These are phyloP conservation scores for Mythimna loreyi DNA, from an alignment of 2,888 invertebrate species.

Conservation along the genomic window DNA sequence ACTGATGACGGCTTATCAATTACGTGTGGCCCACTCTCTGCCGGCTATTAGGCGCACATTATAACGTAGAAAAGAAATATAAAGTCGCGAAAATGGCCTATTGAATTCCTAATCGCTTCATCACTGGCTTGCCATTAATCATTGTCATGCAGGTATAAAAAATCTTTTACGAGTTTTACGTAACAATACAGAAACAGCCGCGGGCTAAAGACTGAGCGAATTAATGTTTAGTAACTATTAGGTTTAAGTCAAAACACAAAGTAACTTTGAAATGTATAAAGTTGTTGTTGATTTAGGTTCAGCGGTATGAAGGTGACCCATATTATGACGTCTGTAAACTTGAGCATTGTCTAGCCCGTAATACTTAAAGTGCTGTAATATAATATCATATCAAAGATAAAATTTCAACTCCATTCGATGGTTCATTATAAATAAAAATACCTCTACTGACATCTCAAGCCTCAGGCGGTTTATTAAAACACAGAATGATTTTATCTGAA, in stretches of 20 bases:
- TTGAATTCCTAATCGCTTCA: conserved; percentile 58
- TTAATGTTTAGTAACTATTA: conserved; percentile 50
- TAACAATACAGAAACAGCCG: conserved; percentile 40
- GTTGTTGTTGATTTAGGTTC: conserved; percentile 57
- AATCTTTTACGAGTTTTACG: conserved; percentile 49
- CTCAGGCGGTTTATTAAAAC: conserved; percentile 5
- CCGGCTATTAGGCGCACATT: conserved; percentile 35
- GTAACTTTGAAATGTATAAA: conserved; percentile 48
- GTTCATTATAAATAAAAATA: conserved; percentile 22
- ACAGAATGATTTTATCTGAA: conserved; percentile 6
- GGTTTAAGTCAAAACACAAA: conserved; percentile 48
- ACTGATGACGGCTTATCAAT: conserved; percentile 3
- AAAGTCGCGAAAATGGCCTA: conserved; percentile 49
- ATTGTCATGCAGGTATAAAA: conserved; percentile 56
- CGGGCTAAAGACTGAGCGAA: conserved; percentile 24
- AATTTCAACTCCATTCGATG: conserved; percentile 32
- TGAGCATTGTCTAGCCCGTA: conserved; percentile 47
- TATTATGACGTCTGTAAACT: conserved; percentile 50
- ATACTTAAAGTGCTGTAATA: conserved; percentile 27
- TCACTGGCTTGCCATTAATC: conserved; percentile 53
- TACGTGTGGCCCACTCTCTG: neutral
- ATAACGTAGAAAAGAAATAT: conserved; percentile 38
- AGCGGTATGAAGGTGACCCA: conserved; percentile 55
- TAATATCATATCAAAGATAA: conserved; percentile 33
- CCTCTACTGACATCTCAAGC: neutral